Conservation (phyloP, 2,888 invertebrate species). For the Drosophila borealis region DNA sequence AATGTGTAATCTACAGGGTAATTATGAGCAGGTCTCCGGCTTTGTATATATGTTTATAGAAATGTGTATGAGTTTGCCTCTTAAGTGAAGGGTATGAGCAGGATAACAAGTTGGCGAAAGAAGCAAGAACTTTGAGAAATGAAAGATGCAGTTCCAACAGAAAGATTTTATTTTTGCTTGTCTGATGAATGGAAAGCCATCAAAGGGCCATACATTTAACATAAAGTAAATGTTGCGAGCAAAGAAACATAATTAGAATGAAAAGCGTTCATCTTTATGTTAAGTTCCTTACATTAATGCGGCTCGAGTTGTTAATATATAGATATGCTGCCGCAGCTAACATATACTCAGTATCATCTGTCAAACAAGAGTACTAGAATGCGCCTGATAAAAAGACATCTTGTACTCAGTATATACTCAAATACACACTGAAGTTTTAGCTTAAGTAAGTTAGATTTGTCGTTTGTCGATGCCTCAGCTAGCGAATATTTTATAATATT, state of each 20-base stretch:
- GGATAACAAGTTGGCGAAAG: slow-evolving; percentile 17
- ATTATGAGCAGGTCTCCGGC: slow-evolving; percentile 67
- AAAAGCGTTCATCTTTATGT: neutral
- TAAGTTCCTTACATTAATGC: too few relatives aligned
- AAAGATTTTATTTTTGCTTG: slow-evolving; percentile 16
- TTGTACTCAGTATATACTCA: too few relatives aligned
- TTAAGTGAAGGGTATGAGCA: slow-evolving; percentile 41
- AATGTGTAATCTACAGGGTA: slow-evolving; percentile 78
- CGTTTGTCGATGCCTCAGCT: too few relatives aligned
- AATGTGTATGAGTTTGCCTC: slow-evolving; percentile 3
- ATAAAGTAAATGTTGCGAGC: neutral
- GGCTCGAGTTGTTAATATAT: too few relatives aligned
- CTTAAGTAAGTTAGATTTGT: too few relatives aligned
- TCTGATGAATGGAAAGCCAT: neutral
- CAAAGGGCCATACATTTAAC: neutral
- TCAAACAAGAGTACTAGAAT: too few relatives aligned
- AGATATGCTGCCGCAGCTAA: too few relatives aligned
- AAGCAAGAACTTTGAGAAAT: slow-evolving; percentile 7
- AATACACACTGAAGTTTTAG: too few relatives aligned
- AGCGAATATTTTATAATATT: too few relatives aligned
- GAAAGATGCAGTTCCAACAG: slow-evolving; percentile 20
- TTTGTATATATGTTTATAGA: neutral
- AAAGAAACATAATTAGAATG: neutral
- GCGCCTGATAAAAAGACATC: too few relatives aligned
- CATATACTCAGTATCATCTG: too few relatives aligned